Evolutionary conservation across 2,888 invertebrate species (phyloP).

Genomic region (Aspidiotus destructor): DNA sequence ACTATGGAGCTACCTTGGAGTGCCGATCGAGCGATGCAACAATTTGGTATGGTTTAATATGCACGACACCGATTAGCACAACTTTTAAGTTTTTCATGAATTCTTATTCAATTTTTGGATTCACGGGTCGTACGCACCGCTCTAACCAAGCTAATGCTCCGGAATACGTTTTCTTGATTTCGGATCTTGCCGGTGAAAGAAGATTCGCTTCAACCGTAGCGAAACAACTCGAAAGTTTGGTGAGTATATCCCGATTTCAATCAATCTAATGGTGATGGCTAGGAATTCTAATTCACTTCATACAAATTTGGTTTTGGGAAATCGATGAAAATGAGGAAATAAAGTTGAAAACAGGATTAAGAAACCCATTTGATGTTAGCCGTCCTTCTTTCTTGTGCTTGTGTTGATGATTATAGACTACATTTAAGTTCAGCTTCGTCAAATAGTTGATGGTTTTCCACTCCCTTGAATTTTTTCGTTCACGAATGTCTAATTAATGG

Average conservation of each 20-base stretch:
- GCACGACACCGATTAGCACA: slow-evolving; percentile 36
- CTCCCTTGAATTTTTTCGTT: not conserved
- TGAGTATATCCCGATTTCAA: slow-evolving; percentile 39
- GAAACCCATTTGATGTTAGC: too few species aligned
- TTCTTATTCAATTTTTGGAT: not conserved
- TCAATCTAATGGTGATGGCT: not conserved
- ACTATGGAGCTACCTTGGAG: slow-evolving; percentile 98
- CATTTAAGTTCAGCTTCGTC: too few species aligned
- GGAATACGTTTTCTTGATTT: slow-evolving; percentile 97
- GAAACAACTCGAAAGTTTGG: slow-evolving; percentile 82
- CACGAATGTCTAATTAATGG: not conserved
- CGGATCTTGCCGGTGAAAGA: slow-evolving; percentile 94
- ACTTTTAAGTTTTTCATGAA: not conserved
- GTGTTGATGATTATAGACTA: too few species aligned
- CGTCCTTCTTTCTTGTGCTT: too few species aligned
- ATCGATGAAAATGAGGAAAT: too few species aligned
- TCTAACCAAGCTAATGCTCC: slow-evolving; percentile 98
- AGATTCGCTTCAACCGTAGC: slow-evolving; percentile 95
- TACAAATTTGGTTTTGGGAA: too few species aligned
- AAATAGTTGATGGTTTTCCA: not conserved
- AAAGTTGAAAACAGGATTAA: too few species aligned
- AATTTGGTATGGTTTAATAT: slow-evolving; percentile 63
- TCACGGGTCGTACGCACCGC: slow-evolving; percentile 75
- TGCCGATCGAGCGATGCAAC: slow-evolving; percentile 96
- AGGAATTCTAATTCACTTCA: too few species aligned